Evolutionary conservation across 1,140 invertebrate genomes (phyloP).

Genomic region (Drosophila saltans): DNA sequence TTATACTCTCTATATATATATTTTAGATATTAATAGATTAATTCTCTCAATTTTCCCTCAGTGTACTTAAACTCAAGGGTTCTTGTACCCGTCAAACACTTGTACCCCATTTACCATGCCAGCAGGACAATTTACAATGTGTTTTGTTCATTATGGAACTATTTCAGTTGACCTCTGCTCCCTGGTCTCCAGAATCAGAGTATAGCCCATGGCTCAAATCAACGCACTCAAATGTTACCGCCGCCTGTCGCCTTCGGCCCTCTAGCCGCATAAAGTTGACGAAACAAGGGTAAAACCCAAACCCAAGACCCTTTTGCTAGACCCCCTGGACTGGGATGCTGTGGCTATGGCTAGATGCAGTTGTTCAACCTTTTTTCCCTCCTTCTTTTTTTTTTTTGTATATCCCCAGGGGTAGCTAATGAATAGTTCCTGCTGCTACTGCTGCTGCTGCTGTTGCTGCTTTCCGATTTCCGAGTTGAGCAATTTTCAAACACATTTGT

Average conservation of each 20-base stretch:
- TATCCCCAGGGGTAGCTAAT: constrained; percentile 65
- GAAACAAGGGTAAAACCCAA: constrained; percentile 63
- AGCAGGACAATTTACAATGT: constrained; percentile 79
- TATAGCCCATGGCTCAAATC: constrained; percentile 63
- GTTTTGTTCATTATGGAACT: constrained; percentile 81
- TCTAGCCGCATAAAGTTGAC: constrained; percentile 47
- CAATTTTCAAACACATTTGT: constrained; percentile 73
- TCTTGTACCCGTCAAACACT: constrained; percentile 46
- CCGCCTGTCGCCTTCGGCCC: constrained; percentile 60
- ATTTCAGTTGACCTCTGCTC: constrained; percentile 69
- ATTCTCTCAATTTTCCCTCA: constrained; percentile 18
- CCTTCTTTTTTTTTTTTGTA: constrained; percentile 2
- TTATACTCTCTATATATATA: no score
- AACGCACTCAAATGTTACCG: constrained; percentile 61
- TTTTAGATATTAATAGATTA: not conserved
- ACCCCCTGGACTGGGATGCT: constrained; percentile 60
- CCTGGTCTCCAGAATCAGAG: constrained; percentile 35
- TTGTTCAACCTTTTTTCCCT: constrained; percentile 55
- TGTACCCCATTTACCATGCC: constrained; percentile 71
- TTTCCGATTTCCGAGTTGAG: constrained; percentile 34
- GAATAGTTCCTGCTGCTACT: constrained; percentile 68
- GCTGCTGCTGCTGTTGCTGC: constrained; percentile 47
- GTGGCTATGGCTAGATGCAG: constrained; percentile 52
- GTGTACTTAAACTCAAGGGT: constrained; percentile 36
- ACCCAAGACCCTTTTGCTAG: constrained; percentile 9